Conservation (phyloP, 1,140 invertebrate genomes). For the Drosophila azteca region DNA sequence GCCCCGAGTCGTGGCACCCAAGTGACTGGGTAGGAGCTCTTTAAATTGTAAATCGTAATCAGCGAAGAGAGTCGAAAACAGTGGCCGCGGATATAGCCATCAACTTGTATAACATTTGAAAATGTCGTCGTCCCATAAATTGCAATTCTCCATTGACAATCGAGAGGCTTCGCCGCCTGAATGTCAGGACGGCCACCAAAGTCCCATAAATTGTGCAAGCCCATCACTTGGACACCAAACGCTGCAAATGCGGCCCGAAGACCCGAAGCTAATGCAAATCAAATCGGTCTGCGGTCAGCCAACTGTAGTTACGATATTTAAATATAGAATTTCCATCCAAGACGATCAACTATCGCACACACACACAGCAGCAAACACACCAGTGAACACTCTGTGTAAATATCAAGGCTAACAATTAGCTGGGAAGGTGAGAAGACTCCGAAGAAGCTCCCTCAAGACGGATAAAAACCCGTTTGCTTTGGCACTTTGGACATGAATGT, state of each 20-base stretch:
- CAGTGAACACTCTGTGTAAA: slow-evolving; percentile 60
- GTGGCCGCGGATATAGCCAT: slow-evolving; percentile 23
- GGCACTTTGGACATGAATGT: slow-evolving; percentile 52
- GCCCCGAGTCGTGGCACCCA: no score
- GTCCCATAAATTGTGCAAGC: slow-evolving; percentile 63
- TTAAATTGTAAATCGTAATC: slow-evolving; percentile 33
- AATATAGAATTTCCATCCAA: slow-evolving; percentile 42
- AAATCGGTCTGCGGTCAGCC: slow-evolving; percentile 42
- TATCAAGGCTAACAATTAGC: slow-evolving; percentile 73
- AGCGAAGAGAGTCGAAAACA: slow-evolving; percentile 9
- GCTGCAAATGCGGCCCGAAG: background rate
- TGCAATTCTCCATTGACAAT: slow-evolving; percentile 20
- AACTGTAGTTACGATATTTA: slow-evolving; percentile 22
- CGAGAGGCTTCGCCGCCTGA: slow-evolving; percentile 18
- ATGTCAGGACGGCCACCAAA: slow-evolving; percentile 57
- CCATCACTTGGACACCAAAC: slow-evolving; percentile 42
- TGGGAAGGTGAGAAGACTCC: slow-evolving; percentile 58
- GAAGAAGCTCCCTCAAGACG: slow-evolving; percentile 44
- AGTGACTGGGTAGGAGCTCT: no score
- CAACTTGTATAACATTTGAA: slow-evolving; percentile 60
- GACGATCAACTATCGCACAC: slow-evolving; percentile 30
- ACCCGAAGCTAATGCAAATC: slow-evolving; percentile 55
- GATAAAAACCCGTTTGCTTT: slow-evolving; percentile 61
- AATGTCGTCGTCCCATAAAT: slow-evolving; percentile 55
- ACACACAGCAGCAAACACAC: slow-evolving; percentile 2